Evolutionary conservation across 2,888 invertebrate species (phyloP).

Genomic region (Griposia aprilina): DNA sequence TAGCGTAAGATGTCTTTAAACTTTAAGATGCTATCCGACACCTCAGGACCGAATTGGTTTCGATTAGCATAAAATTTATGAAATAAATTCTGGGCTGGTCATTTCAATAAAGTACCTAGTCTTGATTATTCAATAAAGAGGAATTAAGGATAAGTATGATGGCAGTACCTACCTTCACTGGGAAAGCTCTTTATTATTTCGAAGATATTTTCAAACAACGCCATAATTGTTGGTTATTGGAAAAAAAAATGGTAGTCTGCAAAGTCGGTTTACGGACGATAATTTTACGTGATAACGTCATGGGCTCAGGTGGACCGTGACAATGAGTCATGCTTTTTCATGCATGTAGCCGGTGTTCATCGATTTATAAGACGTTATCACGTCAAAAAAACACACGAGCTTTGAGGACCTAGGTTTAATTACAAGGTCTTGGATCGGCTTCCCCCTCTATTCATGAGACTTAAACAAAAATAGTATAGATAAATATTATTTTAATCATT

Average conservation of each 20-base stretch:
- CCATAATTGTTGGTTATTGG: neutral
- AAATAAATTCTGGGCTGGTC: neutral
- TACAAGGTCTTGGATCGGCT: too few relatives aligned
- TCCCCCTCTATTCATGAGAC: neutral
- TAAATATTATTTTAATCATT: neutral
- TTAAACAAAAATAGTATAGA: neutral
- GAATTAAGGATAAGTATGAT: neutral
- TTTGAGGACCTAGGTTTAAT: too few relatives aligned
- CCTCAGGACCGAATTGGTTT: neutral
- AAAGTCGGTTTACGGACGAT: too few relatives aligned
- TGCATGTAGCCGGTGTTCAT: too few relatives aligned
- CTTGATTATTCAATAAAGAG: neutral
- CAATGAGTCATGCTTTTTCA: too few relatives aligned
- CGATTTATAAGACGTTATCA: too few relatives aligned
- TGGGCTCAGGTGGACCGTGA: too few relatives aligned
- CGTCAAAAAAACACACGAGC: too few relatives aligned
- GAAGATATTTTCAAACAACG: neutral
- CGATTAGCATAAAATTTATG: neutral
- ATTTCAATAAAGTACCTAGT: neutral
- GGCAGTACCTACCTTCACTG: neutral
- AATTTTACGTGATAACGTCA: too few relatives aligned
- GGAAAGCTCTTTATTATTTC: neutral
- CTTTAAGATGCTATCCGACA: neutral
- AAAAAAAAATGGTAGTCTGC: too few relatives aligned
- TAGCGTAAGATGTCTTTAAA: neutral